Conservation (phyloP, 2,888 invertebrate genomes). For the Lacanobia wlatinum region DNA sequence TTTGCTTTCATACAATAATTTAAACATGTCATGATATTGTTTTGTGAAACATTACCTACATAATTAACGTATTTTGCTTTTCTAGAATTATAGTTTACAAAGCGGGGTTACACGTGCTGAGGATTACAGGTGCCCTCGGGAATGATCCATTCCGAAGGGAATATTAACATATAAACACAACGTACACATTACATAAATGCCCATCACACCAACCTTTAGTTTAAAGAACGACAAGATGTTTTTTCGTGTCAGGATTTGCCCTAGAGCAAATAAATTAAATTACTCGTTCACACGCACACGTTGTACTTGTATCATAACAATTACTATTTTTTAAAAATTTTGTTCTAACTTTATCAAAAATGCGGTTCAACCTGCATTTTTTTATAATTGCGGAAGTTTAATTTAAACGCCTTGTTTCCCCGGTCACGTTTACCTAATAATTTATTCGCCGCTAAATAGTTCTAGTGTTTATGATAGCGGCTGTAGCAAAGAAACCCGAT, state of each 20-base stretch:
- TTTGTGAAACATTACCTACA: neutral
- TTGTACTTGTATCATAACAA: neutral
- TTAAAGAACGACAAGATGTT: too few species aligned
- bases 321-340: neutral
- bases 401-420: neutral
- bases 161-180: neutral
- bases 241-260: neutral
- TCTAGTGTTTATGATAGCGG: neutral
- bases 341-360: neutral
- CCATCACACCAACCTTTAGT: neutral
- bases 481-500: conserved; percentile 10
- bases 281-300: neutral
- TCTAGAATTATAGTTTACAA: too few species aligned
- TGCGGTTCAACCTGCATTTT: neutral
- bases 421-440: conserved; percentile 16
- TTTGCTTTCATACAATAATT: conserved; percentile 7
- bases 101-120: neutral
- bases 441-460: conserved; percentile 11
- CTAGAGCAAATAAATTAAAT: neutral
- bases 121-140: neutral
- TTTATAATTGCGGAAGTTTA: conserved; percentile 17
- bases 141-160: neutral
- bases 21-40: neutral
- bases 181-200: neutral
- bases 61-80: neutral